A percentile compares a stretch with the other conserved stretches of the same genome.
These are phyloP conservation scores for Petrosia ficiformis DNA, from an alignment of 37 sponge, comb jelly and placozoan species.

Conservation along the genomic window DNA sequence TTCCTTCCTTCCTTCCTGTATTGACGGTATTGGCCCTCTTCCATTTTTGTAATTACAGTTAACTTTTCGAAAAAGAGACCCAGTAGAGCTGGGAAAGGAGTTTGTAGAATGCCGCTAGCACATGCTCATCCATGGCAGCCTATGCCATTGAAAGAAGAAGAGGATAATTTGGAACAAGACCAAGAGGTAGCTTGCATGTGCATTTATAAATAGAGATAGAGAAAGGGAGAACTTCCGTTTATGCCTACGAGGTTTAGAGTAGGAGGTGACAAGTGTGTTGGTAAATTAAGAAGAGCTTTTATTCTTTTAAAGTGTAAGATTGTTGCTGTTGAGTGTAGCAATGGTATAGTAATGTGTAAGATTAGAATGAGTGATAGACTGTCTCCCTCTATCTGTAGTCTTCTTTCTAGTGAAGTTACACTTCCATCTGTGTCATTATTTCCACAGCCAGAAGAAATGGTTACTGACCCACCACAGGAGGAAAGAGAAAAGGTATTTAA, in stretches of 20 bases:
- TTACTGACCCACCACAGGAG: conserved; percentile 28
- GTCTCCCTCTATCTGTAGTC: not conserved
- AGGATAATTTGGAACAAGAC: conserved; percentile 7
- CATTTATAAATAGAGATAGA: not conserved
- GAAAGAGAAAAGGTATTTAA: conserved; percentile 21
- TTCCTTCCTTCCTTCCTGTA: too few species aligned
- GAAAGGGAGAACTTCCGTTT: not conserved
- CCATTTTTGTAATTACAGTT: too few species aligned
- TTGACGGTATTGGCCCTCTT: too few species aligned
- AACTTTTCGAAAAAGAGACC: not conserved
- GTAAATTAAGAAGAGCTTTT: not conserved
- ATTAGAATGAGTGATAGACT: not conserved
- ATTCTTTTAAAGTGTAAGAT: too few species aligned
- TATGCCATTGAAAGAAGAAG: conserved; percentile 62
- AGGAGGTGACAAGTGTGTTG: not conserved
- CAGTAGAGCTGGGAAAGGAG: too few species aligned
- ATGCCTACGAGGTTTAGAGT: not conserved
- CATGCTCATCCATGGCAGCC: conserved; percentile 74
- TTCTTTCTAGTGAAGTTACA: not conserved
- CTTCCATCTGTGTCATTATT: too few species aligned
- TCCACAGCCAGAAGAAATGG: conserved; percentile 37
- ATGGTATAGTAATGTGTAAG: not conserved
- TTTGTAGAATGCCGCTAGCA: conserved; percentile 86
- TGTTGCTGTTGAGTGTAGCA: not conserved
- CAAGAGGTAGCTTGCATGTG: not conserved